phyloP scores from a whole-genome alignment of 2,888 invertebrate species.

The Cephalotes varians region DNA sequence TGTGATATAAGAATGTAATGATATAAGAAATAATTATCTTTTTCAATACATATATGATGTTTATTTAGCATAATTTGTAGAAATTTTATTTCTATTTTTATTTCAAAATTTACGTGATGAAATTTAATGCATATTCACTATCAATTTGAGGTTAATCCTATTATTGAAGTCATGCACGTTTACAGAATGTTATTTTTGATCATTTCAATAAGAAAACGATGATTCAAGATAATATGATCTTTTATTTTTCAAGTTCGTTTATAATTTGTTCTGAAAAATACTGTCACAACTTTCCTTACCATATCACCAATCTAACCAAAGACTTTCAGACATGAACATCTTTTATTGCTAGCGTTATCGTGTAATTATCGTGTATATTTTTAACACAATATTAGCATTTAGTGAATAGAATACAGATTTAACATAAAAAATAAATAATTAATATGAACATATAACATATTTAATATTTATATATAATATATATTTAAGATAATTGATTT shows the following conservation, averaged over 20 bases:
- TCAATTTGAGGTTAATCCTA: slow-evolving; percentile 30
- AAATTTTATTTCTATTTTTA: not conserved
- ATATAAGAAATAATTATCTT: not conserved
- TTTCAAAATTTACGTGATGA: not conserved
- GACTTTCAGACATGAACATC: not conserved
- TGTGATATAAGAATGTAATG: not conserved
- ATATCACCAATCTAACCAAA: not conserved
- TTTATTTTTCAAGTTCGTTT: not conserved
- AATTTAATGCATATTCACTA: not conserved
- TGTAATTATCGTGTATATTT: not conserved
- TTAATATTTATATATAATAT: not conserved
- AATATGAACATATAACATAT: not conserved
- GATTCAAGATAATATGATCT: not conserved
- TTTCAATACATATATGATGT: not conserved
- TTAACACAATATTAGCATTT: not conserved
- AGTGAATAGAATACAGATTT: not conserved
- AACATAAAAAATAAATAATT: not conserved
- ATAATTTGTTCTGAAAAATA: not conserved
- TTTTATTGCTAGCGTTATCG: not conserved
- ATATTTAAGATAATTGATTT: not conserved
- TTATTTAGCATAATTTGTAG: not conserved
- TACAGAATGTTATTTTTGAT: not conserved
- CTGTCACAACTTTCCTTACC: not conserved
- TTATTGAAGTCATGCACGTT: not conserved
- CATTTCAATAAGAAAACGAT: not conserved